Base-by-base conservation (phyloP, 1,140 invertebrate species). In the Campodea augens region DNA sequence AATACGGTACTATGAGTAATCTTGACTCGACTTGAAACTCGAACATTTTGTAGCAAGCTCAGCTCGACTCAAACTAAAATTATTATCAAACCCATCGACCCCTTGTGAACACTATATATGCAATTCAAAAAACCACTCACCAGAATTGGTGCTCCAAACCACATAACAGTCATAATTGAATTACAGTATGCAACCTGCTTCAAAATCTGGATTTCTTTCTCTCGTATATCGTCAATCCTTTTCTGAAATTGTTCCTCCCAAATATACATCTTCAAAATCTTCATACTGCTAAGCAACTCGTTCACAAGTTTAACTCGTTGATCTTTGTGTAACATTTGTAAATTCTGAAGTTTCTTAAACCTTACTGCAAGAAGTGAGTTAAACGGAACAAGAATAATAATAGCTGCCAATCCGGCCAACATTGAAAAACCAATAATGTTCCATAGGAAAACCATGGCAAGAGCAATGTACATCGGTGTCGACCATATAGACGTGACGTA, bases 401-500 rank as follows among this genome's bases (percentile, higher is more conserved):
- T 91, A 4, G 97, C 81, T 39, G 78, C 79, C 20, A 97, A 64
- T 29, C 89, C 90, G 25, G 90, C 81, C 2, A 97, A 63, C 15
- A 32, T 15, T 7, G 27, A 32, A 32, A 15, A 15, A 10, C 27
- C 27, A 10, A 15, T 32, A 32, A 32, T 78, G 25, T 75, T 71
- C 86, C 88, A 96, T 4, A 97, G 64, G 64, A 96, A 91, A 56
- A 81, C 91, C 13, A 95, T 60, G 0, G 87, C 80, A 7, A 96
- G 57, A 7, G 63, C 67, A 52, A 97, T 95, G 68, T 95, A 89
- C 5, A 96, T 62, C 0, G 91, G 92, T 1, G 87, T 89, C 1
- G 90, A 95, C 92, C 92, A 98, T 51, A 97, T 74, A 77, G 91
- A 90, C 61, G 95, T 93, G 44, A 97, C 66, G 57, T 92, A 95